Base-by-base conservation (phyloP, 2,797 vertebrate species). In the Peromyscus attwateri region DNA sequence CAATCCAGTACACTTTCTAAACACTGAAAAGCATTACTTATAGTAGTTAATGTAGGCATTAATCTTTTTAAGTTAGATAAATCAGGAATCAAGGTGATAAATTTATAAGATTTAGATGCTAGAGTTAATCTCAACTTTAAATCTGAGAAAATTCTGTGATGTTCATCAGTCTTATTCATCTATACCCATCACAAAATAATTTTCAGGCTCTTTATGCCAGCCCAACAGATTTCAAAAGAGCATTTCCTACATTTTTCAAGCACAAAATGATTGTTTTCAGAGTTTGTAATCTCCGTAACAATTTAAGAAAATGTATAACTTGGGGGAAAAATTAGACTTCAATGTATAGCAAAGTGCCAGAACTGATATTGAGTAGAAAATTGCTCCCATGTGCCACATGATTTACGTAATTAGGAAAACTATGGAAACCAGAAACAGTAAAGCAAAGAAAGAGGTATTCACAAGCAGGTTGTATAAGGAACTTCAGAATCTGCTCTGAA, bases 371-470 rank as follows among this genome's bases (percentile, higher is more conserved):
- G 64, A 90, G 64, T 49, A 40, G 70, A 81, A 96, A 98, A 52
- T 55, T 64, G 25, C 92, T 97, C 94, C 91, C 96, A 94, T 0
- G 64, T 92, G 62, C 91, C 95, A 81, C 60, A 82, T 77, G 95
- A 49, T 88, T 96, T 95, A 98, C 97, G 77, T 96, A 91, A 96
- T 81, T 93, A 92, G 83, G 37, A 82, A 82, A 55, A 97, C 97
- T 96, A 97, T 87, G 95, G 92, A 97, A 96, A 97, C 94, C 75
- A 97, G 68, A 92, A 49, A 79, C 49, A 87, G 91, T 37, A 98
- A 95, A 98, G 97, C 89, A 97, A 98, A 97, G 91, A 94, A 92
- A 95, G 97, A 96, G 91, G 92, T 91, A 97, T 79, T 92, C 76
- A 93, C 1, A 97, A 46, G 88, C 60, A 97, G 97, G 96, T 91